Evolutionary conservation across 1,140 invertebrate species (phyloP).

Genomic region (Melitaea cinxia): DNA sequence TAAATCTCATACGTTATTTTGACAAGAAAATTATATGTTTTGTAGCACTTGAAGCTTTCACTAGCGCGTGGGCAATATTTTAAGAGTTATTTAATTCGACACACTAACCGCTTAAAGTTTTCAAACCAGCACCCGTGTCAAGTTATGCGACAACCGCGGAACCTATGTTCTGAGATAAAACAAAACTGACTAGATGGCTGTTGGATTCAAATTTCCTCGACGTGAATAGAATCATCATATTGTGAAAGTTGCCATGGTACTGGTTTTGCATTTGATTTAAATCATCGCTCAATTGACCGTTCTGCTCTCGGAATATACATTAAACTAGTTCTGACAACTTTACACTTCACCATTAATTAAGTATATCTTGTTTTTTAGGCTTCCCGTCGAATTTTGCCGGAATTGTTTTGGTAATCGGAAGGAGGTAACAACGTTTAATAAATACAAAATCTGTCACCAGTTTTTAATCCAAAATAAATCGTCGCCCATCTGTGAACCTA

Average conservation of each 20-base stretch:
- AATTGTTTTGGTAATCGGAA: constrained; percentile 34
- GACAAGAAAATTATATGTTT: constrained; percentile 58
- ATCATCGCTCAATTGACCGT: constrained; percentile 56
- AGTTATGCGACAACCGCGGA: constrained; percentile 56
- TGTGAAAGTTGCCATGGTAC: constrained; percentile 66
- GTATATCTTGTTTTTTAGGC: constrained; percentile 34
- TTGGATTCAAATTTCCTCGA: constrained; percentile 49
- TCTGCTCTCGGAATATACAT: constrained; percentile 54
- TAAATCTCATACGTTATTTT: constrained; percentile 49
- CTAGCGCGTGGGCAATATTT: constrained; percentile 64
- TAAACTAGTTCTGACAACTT: constrained; percentile 46
- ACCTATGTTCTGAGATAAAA: constrained; percentile 50
- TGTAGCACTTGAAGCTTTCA: constrained; percentile 61
- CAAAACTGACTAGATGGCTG: constrained; percentile 50
- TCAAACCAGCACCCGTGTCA: constrained; percentile 48
- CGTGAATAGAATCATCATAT: constrained; percentile 49
- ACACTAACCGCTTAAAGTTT: constrained; percentile 65
- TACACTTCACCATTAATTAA: constrained; percentile 43
- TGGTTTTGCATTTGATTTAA: constrained; percentile 57
- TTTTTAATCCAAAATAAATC: constrained; percentile 35
- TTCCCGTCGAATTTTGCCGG: not conserved
- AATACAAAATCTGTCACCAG: constrained; percentile 21
- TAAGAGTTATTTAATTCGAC: constrained; percentile 75
- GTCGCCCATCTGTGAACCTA: constrained; percentile 33
- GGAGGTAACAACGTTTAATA: constrained; percentile 19